A percentile compares a stretch with the other conserved stretches of the same genome.
Conservation (phyloP, 2,888 invertebrate genomes). For the Mythimna lalbum region DNA sequence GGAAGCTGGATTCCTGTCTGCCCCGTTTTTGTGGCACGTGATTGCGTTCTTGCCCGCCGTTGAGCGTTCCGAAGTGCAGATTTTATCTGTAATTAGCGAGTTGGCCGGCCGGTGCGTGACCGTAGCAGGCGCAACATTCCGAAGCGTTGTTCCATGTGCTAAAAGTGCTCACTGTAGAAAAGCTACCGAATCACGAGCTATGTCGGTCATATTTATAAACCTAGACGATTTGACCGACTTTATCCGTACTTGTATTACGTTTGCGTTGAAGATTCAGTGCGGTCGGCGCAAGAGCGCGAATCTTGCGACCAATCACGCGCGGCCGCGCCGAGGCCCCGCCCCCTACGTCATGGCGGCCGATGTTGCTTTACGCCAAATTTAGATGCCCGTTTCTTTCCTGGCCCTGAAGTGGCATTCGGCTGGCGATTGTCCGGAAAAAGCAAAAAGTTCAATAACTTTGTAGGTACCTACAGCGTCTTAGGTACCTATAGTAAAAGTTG, state of each 20-base stretch:
- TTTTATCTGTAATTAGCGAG: slow-evolving; percentile 84
- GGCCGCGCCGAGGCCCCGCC: slow-evolving; percentile 79
- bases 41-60: slow-evolving; percentile 76
- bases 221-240: slow-evolving; percentile 48
- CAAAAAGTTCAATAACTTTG: slow-evolving; percentile 61
- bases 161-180: slow-evolving; percentile 41
- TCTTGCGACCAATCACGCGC: slow-evolving; percentile 84
- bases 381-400: slow-evolving; percentile 79
- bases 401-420: slow-evolving; percentile 67
- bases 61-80: slow-evolving; percentile 77
- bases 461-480: slow-evolving; percentile 1
- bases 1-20: slow-evolving; percentile 69
- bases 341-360: slow-evolving; percentile 86
- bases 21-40: slow-evolving; percentile 60
- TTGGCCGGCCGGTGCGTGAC: slow-evolving; percentile 75
- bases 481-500: slow-evolving; percentile 10
- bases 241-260: slow-evolving; percentile 57
- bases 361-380: slow-evolving; percentile 87
- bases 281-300: slow-evolving; percentile 74
- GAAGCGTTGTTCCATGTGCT: slow-evolving; percentile 49
- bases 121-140: slow-evolving; percentile 69
- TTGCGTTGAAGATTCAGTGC: slow-evolving; percentile 74
- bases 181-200: slow-evolving; percentile 26
- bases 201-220: slow-evolving; percentile 37
- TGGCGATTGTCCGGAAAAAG: slow-evolving; percentile 61